These are phyloP conservation scores for Gymnoscopelus braueri DNA, from an alignment of 2,797 vertebrate species.

Conservation along the genomic window DNA sequence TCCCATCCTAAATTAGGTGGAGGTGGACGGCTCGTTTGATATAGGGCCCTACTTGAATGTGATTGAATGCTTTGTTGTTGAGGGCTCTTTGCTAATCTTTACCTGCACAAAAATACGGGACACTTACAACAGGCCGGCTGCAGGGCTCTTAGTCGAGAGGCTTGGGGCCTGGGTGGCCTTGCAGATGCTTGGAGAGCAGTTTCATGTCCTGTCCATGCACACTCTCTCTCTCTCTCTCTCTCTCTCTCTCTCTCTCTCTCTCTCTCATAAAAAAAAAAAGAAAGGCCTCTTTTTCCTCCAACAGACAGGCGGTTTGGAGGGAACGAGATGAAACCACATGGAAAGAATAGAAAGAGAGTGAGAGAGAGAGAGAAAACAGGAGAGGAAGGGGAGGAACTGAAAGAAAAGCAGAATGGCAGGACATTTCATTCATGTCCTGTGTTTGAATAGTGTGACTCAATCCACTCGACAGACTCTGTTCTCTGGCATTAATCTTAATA, in stretches of 20 bases:
- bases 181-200: conserved; percentile 49
- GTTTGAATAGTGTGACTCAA: conserved; percentile 87
- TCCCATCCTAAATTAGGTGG: conserved; percentile 81
- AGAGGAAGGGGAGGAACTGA: conserved; percentile 14
- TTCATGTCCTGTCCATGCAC: conserved; percentile 50
- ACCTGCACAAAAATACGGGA: conserved; percentile 86
- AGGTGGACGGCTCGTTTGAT: conserved; percentile 92
- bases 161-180: conserved; percentile 62
- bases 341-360: conserved; percentile 33
- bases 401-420: conserved; percentile 78
- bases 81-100: conserved; percentile 89
- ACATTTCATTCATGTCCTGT: conserved; percentile 88
- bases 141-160: conserved; percentile 76
- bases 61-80: conserved; percentile 92
- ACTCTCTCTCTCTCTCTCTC: conserved; percentile 22
- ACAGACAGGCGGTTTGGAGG: conserved; percentile 78
- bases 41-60: conserved; percentile 87
- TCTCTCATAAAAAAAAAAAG: conserved; percentile 44
- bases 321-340: conserved; percentile 33
- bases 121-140: conserved; percentile 67
- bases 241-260: conserved; percentile 41
- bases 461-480: conserved; percentile 83
- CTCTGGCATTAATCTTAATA: conserved; percentile 82
- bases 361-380: conserved; percentile 9
- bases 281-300: conserved; percentile 78